Percentiles rank a stretch among this genome's conserved stretches.
These are phyloP conservation scores for Incurvaria masculella DNA, from an alignment of 2,888 invertebrate genomes.

Conservation along the genomic window DNA sequence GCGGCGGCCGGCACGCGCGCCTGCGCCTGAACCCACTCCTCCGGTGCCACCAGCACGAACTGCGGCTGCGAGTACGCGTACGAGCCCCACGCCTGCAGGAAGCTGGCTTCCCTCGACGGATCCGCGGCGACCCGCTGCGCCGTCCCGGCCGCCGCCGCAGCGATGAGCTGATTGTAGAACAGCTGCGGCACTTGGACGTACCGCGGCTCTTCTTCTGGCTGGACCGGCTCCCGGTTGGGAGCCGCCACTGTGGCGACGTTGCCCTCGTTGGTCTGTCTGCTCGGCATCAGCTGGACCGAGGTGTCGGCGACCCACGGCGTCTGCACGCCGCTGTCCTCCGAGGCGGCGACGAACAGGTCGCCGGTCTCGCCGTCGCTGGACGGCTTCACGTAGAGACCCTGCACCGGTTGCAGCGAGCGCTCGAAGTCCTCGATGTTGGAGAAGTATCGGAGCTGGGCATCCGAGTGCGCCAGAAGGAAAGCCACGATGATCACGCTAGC, in stretches of 20 bases:
- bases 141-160: too few species aligned
- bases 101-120: too few species aligned
- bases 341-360: slow-evolving; percentile 45
- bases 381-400: slow-evolving; percentile 41
- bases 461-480: background rate
- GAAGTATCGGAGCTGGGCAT: background rate
- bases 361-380: slow-evolving; percentile 42
- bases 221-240: too few species aligned
- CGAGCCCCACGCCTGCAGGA: slow-evolving; percentile 15
- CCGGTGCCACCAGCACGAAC: slow-evolving; percentile 42
- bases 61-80: slow-evolving; percentile 32
- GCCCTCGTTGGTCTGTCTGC: slow-evolving; percentile 11
- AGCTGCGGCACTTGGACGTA: too few species aligned
- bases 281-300: slow-evolving; percentile 34
- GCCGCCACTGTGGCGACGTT: background rate
- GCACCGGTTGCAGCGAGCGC: slow-evolving; percentile 33
- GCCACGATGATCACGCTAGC: background rate
- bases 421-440: background rate
- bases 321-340: slow-evolving; percentile 38
- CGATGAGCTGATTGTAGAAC: too few species aligned
- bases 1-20: too few species aligned
- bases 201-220: too few species aligned
- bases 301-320: slow-evolving; percentile 44
- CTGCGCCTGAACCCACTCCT: slow-evolving; percentile 31
- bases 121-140: too few species aligned